Base-by-base conservation (phyloP, 2,888 invertebrate genomes). In the Halictus ligatus region DNA sequence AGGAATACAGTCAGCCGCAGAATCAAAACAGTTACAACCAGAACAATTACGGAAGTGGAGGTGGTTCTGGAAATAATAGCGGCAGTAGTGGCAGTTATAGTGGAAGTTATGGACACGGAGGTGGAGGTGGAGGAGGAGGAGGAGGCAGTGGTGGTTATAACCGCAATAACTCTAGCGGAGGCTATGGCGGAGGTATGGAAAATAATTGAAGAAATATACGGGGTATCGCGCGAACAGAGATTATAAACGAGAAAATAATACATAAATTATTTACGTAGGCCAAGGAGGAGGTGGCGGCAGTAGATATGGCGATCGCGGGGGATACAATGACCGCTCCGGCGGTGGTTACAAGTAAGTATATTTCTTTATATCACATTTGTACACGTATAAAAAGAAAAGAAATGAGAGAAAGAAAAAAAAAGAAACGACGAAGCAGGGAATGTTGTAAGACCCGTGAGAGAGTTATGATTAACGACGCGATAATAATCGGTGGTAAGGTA, bases 231-330 rank as follows among this genome's bases (percentile, higher is more conserved):
- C 5, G 6, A 2, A 40, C 43, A n/a, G 10, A 43, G n/a, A 71
- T 12, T 43, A 18, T 43, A 40, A 71, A 71, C 4, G n/a, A n/a
- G n/a, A 10, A 71, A n/a, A n/a, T n/a, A n/a, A n/a, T n/a, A 13
- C 13, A 43, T 71, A 10, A n/a, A n/a, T n/a, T 43, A 71, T n/a
- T 71, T 71, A n/a, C 21, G 3, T 72, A 93, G 96, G 96, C 95
- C 96, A 96, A 95, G 96, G 96, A 94, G 94, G 94, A 78, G 92
- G 94, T 76, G 94, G 94, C 25, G 92, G 93, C 79, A 93, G 94
- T 88, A 92, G 95, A 92, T 95, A 94, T 77, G 90, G 94, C 50
- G 95, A 96, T 95, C 94, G 96, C 94, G 96, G 96, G 95, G 96
- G 96, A 95, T 94, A 94, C 85, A 92, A 92, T 81, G 95, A 95